Evolutionary conservation across 2,113 vertebrate genomes (phyloP).

Genomic region (Beaufortia kweichowensis): DNA sequence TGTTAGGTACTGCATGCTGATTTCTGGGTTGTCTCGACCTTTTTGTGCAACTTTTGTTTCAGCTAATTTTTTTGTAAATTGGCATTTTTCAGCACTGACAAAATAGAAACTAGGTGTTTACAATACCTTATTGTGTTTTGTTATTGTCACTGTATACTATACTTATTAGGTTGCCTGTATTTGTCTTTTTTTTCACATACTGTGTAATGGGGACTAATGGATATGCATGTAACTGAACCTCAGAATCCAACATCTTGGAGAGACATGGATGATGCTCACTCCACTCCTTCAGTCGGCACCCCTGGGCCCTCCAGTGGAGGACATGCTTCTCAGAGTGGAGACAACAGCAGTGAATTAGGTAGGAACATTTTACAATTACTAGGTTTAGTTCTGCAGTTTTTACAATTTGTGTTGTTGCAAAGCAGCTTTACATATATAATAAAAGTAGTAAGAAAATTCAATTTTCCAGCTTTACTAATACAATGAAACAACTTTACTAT

Average conservation of each 20-base stretch:
- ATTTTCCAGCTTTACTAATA: too few relatives aligned
- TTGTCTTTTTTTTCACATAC: neutral
- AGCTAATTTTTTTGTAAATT: neutral
- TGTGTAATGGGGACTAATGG: neutral
- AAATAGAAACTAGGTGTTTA: conserved; percentile 8
- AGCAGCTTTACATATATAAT: too few relatives aligned
- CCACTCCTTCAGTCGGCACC: conserved; percentile 93
- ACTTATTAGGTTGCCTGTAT: conserved; percentile 60
- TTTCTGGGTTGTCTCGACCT: neutral
- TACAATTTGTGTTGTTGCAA: too few relatives aligned
- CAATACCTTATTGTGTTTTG: neutral
- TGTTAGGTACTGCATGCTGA: too few relatives aligned
- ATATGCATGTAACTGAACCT: conserved; percentile 65
- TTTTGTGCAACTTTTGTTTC: neutral
- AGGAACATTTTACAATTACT: conserved; percentile 62
- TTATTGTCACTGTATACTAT: conserved; percentile 39
- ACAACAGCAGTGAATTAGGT: conserved; percentile 98
- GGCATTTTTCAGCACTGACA: neutral
- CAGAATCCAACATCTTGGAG: conserved; percentile 83
- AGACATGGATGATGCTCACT: conserved; percentile 93
- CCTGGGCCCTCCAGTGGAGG: conserved; percentile 95
- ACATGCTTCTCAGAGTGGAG: conserved; percentile 93
- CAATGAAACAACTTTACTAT: neutral
- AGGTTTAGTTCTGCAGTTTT: too few relatives aligned
- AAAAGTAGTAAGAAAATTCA: too few relatives aligned